phyloP scores from a whole-genome alignment of 2,888 invertebrate genomes.

The Tiliacea citrago region DNA sequence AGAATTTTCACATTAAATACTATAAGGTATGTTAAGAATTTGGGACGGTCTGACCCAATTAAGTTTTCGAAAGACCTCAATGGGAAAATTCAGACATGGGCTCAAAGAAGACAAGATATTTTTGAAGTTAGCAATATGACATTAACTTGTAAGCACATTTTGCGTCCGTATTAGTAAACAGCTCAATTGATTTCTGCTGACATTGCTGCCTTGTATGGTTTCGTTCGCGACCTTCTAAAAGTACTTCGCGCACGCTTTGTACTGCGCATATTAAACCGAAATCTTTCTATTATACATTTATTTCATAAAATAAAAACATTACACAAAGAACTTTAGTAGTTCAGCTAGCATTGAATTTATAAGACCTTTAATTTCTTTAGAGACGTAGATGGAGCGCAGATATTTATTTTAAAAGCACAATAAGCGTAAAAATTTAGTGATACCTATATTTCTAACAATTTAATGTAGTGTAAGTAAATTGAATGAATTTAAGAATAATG shows the following conservation, averaged over 20 bases:
- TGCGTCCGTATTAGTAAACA: slow-evolving; percentile 55
- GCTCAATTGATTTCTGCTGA: slow-evolving; percentile 75
- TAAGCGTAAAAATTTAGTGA: background rate
- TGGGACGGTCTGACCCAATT: slow-evolving; percentile 19
- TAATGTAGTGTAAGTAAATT: slow-evolving; percentile 28
- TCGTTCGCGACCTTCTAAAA: slow-evolving; percentile 74
- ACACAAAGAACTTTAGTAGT: slow-evolving; percentile 18
- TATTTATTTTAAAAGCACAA: slow-evolving; percentile 24
- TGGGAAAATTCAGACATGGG: background rate
- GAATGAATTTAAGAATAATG: slow-evolving; percentile 29
- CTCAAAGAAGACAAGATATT: background rate
- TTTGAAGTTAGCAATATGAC: background rate
- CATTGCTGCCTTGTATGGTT: slow-evolving; percentile 77
- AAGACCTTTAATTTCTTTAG: slow-evolving; percentile 19
- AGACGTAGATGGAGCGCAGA: slow-evolving; percentile 14
- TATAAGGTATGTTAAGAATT: slow-evolving; percentile 24
- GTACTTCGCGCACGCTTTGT: slow-evolving; percentile 59
- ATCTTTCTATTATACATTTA: slow-evolving; percentile 12
- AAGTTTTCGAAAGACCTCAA: slow-evolving; percentile 4
- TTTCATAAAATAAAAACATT: slow-evolving; percentile 17
- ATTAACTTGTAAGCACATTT: slow-evolving; percentile 25
- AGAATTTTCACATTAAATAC: slow-evolving; percentile 12
- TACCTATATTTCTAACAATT: slow-evolving; percentile 13
- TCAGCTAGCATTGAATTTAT: slow-evolving; percentile 28
- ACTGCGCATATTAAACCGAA: slow-evolving; percentile 54